A percentile compares a stretch with the other conserved stretches of the same genome.
Evolutionary conservation across 2,888 invertebrate species (phyloP).

Genomic region (Hanleya hanleyi): DNA sequence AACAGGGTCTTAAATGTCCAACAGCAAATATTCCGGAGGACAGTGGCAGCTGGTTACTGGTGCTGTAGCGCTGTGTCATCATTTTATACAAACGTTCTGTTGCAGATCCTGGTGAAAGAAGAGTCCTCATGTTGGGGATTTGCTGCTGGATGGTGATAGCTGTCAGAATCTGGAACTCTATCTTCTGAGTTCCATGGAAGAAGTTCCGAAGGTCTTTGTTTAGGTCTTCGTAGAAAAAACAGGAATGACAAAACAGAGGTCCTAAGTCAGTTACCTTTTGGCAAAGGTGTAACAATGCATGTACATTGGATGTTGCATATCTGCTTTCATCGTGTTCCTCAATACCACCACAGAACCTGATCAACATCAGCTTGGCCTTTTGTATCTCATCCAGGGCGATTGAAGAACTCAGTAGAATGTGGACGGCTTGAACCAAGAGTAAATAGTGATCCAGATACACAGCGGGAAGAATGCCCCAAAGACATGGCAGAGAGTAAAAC

Average conservation of each 20-base stretch:
- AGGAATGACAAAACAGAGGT: conserved; percentile 20
- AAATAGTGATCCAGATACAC: neutral
- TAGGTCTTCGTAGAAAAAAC: conserved; percentile 27
- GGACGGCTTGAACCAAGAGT: neutral
- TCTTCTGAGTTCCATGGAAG: conserved; percentile 27
- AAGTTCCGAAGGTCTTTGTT: conserved; percentile 22
- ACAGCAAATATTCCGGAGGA: neutral
- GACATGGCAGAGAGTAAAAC: conserved; percentile 22
- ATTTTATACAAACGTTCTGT: neutral
- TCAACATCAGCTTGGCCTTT: neutral
- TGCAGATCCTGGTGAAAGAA: neutral
- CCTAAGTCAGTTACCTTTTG: conserved; percentile 15
- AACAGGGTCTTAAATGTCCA: neutral
- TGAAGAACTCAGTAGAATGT: neutral
- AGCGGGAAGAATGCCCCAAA: conserved; percentile 14
- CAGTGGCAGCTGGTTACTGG: neutral
- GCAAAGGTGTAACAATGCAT: conserved; percentile 9
- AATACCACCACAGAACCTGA: neutral
- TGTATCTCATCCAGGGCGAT: neutral
- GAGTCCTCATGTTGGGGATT: conserved; percentile 11
- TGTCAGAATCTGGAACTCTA: conserved; percentile 16
- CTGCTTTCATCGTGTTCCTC: too few species aligned
- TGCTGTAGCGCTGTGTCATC: neutral
- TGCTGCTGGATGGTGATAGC: conserved; percentile 19
- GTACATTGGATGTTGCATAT: conserved; percentile 14